Conservation (phyloP, 2,797 vertebrate species). For the Danio tinwini region DNA sequence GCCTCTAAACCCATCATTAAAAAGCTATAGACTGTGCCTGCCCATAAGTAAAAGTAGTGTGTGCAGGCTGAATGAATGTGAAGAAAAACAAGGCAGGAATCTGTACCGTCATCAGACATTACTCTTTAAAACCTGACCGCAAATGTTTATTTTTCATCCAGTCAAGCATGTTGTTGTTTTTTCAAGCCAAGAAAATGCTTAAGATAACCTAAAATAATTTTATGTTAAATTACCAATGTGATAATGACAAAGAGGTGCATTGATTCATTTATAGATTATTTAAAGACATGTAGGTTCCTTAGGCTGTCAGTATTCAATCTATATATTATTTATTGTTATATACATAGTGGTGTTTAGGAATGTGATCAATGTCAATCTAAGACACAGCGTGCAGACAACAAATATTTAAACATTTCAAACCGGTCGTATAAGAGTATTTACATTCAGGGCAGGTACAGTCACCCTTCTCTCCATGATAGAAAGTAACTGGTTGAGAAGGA, state of each 20-base stretch:
- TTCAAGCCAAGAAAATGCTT: background rate
- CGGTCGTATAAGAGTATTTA: constrained; percentile 65
- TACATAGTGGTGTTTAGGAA: background rate
- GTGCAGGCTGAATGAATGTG: constrained; percentile 6
- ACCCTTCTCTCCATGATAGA: constrained; percentile 62
- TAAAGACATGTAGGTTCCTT: background rate
- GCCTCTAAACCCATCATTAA: constrained; percentile 78
- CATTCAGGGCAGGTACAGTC: constrained; percentile 71
- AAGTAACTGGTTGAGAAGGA: constrained; percentile 67
- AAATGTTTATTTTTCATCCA: background rate
- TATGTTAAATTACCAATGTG: background rate
- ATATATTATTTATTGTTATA: background rate
- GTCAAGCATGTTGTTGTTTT: background rate
- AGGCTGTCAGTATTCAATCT: background rate
- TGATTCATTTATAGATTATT: background rate
- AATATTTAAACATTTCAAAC: constrained; percentile 51
- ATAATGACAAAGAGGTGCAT: background rate
- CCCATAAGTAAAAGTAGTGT: constrained; percentile 68
- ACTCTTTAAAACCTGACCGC: background rate
- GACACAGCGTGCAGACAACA: background rate
- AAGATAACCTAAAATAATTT: background rate
- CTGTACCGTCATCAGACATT: background rate
- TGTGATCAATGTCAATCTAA: background rate
- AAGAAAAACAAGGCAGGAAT: constrained; percentile 33
- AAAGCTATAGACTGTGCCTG: constrained; percentile 70